Percentiles rank a stretch among this genome's conserved stretches.
These are phyloP conservation scores for Napeogenes inachia DNA, from an alignment of 2,888 invertebrate species.

Conservation along the genomic window DNA sequence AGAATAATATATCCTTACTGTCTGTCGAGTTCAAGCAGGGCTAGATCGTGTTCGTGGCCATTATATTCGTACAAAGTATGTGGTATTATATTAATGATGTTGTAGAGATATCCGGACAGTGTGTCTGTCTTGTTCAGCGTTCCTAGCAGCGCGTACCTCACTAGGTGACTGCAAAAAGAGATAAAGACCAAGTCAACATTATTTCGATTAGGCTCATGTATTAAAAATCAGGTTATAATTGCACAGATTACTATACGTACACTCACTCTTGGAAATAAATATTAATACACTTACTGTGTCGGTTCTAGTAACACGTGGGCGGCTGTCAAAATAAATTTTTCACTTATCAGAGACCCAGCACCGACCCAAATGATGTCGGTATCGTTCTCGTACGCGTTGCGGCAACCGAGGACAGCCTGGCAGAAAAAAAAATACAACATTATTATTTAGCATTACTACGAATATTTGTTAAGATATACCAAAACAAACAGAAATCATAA, in stretches of 20 bases:
- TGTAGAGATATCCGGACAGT: constrained; percentile 17
- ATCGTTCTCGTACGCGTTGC: background rate
- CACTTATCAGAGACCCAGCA: constrained; percentile 41
- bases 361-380: constrained; percentile 36
- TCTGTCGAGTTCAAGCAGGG: constrained; percentile 26
- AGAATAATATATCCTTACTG: constrained; percentile 16
- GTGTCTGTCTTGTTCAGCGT: constrained; percentile 23
- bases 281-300: constrained; percentile 10
- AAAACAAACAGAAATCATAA: too few relatives aligned
- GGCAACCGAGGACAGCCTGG: constrained; percentile 30
- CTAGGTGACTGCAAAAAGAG: constrained; percentile 19
- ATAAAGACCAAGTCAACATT: background rate
- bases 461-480: too few relatives aligned
- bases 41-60: constrained; percentile 25
- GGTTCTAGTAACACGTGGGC: constrained; percentile 29
- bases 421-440: too few relatives aligned
- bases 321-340: constrained; percentile 41
- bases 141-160: constrained; percentile 27
- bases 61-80: constrained; percentile 14
- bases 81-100: constrained; percentile 17
- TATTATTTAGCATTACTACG: too few relatives aligned
- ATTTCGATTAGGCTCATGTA: too few relatives aligned
- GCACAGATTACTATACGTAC: too few relatives aligned
- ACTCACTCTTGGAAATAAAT: background rate
- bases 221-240: too few relatives aligned